Evolutionary conservation across 92 coral and sea anemone genomes (phyloP), one percentile per base, ranked within the genome.

Genomic region (Micromussa lordhowensis): DNA sequence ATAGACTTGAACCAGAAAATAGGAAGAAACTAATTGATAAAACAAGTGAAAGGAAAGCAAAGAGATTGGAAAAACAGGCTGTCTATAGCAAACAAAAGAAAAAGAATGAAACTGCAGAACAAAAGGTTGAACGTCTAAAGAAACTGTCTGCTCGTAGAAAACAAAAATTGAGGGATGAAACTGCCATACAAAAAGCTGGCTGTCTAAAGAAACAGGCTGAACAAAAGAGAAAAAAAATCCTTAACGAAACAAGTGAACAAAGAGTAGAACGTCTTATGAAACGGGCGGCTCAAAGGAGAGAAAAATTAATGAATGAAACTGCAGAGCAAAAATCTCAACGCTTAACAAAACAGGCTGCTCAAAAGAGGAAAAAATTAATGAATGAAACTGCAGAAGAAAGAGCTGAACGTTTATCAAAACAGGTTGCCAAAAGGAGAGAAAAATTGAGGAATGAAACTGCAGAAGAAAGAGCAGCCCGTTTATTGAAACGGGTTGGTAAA

Each of bases 21-120:
- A 82, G 76, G 38, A 71, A 71, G 34, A 71, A 71, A 71, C 35
- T n/a, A 18, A 71, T 71, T 19, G 35, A 71, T 71, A n/a, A 79
- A 59, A 57, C 83, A 79, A 79, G 40, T 26, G 70, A 79, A 79
- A 79, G 83, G 83, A 79, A 79, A 54, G 69, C 68, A 79, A 54
- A 54, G 44, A 79, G 83, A 79, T 53, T 32, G 40, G 83, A 5
- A 79, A 79, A 79, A 28, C 38, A 79, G 69, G 68, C 24, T 79
- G 68, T 79, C 69, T 54, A 54, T 57, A 79, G 64, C 44, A 77
- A 51, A 77, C 69, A 79, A 79, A 79, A 54, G 32, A 40, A 34
- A 0, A 44, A 1, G 22, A 7, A 79, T 79, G 68, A 79, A 79
- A 54, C 83, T 54, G 32, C 68, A 48, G 9, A 79, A n/a, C 83